Evolutionary conservation across 2,797 vertebrate genomes (phyloP).

Genomic region (Lutjanus campechanus): DNA sequence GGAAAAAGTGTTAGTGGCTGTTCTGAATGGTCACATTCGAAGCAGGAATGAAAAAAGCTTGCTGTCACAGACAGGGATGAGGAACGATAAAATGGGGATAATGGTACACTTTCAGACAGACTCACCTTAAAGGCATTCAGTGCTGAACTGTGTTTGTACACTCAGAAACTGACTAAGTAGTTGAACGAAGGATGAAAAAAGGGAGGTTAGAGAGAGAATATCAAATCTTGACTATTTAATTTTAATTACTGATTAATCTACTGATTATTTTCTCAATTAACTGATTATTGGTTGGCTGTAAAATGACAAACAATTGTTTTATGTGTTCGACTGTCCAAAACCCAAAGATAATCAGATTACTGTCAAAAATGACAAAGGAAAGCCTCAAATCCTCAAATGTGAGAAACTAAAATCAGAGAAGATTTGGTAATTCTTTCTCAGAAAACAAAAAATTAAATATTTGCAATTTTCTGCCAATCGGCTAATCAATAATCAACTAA

Average conservation of each 20-base stretch:
- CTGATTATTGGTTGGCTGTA: background rate
- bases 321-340: background rate
- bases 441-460: too few species aligned
- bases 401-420: background rate
- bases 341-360: background rate
- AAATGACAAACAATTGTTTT: background rate
- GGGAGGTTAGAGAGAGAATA: background rate
- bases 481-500: too few species aligned
- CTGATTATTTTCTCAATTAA: background rate
- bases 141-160: background rate
- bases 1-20: constrained; percentile 3
- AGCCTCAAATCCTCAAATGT: background rate
- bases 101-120: background rate
- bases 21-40: background rate
- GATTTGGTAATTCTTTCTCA: background rate
- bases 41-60: background rate
- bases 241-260: background rate
- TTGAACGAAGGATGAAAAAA: background rate
- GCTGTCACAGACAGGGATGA: background rate
- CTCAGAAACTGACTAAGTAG: background rate
- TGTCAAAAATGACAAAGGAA: background rate
- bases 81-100: background rate
- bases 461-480: background rate
- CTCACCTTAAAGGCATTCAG: background rate
- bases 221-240: background rate